Conservation (phyloP, 1,140 invertebrate species). For the Atopsyche davidsoni region DNA sequence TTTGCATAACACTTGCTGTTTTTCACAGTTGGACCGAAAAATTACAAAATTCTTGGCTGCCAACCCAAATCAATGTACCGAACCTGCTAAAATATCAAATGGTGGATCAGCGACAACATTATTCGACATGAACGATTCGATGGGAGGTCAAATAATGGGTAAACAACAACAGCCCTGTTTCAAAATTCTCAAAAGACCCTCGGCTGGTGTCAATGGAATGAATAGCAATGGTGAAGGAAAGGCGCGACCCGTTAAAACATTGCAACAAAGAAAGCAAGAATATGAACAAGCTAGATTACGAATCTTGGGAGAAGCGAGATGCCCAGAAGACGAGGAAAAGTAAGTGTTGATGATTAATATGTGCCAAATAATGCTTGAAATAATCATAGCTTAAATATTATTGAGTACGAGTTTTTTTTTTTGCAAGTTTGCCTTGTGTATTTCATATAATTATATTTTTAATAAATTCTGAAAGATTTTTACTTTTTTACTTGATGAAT, state of each 20-base stretch:
- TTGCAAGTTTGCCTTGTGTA: neutral
- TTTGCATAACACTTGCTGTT: constrained; percentile 21
- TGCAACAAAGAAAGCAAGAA: constrained; percentile 81
- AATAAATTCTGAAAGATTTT: too few species aligned
- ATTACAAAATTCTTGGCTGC: constrained; percentile 10
- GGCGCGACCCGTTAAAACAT: constrained; percentile 70
- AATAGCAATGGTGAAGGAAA: constrained; percentile 51
- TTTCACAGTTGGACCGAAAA: constrained; percentile 20
- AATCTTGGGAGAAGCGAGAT: constrained; percentile 74
- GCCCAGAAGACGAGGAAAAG: constrained; percentile 66
- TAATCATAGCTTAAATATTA: too few species aligned
- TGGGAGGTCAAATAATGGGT: constrained; percentile 13
- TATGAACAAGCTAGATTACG: constrained; percentile 78
- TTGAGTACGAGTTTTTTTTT: neutral
- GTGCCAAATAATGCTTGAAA: too few species aligned
- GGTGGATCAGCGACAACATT: constrained; percentile 7
- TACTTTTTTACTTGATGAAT: too few species aligned
- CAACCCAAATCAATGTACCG: constrained; percentile 2
- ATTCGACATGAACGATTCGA: constrained; percentile 13
- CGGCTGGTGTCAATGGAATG: constrained; percentile 18
- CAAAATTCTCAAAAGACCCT: constrained; percentile 75
- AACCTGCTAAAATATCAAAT: constrained; percentile 4
- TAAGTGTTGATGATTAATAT: constrained; percentile 46
- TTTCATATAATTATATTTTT: neutral
- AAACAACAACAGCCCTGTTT: constrained; percentile 57